Evolutionary conservation across 37 sponge, comb jelly and placozoan species (phyloP), one percentile per base, ranked within the genome.

Genomic region (Diacarnus erythraeanus): DNA sequence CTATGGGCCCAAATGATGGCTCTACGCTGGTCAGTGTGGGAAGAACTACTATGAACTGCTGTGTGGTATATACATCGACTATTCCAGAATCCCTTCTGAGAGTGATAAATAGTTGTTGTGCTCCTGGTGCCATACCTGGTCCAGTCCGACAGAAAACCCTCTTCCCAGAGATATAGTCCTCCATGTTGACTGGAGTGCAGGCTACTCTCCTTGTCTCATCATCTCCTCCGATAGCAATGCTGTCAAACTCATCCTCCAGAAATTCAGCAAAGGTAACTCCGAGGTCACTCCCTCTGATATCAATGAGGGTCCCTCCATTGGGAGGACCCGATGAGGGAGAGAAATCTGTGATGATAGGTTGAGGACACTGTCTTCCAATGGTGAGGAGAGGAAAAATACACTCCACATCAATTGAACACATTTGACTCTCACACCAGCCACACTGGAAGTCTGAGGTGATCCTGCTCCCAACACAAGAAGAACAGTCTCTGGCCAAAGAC

Each of bases 1-100:
- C 77, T 41, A 65, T 69, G 38, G 94, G 91, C 12, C 94, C 94
- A 65, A 73, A 71, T n/a, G 77, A 47, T 54, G 94, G 94, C 15
- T 35, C 25, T 27, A 94, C 82, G 40, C 69, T 54, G 26, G n/a
- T 57, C 31, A 88, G 30, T n/a, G 38, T 25, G 18, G 88, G 83
- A 15, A 5, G 18, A 30, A 81, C 77, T 22, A 73, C 64, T 33
- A 21, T 1, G 65, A 0, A 42, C 26, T 1, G n/a, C n/a, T n/a
- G n/a, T n/a, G n/a, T n/a, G n/a, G n/a, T n/a, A 3, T 5, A 23
- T 22, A 21, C 77, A 12, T 2, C 1, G 10, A 9, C 31, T 29
- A 31, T 42, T 10, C 66, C 59, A 27, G 80, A 15, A 35, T 58
- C 61, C 3, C 60, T 54, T 0, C 0, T 15, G 22, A 87, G 56